These are phyloP conservation scores for Oryzias dopingdopingensis DNA, from an alignment of 2,797 vertebrate genomes.

Conservation along the genomic window DNA sequence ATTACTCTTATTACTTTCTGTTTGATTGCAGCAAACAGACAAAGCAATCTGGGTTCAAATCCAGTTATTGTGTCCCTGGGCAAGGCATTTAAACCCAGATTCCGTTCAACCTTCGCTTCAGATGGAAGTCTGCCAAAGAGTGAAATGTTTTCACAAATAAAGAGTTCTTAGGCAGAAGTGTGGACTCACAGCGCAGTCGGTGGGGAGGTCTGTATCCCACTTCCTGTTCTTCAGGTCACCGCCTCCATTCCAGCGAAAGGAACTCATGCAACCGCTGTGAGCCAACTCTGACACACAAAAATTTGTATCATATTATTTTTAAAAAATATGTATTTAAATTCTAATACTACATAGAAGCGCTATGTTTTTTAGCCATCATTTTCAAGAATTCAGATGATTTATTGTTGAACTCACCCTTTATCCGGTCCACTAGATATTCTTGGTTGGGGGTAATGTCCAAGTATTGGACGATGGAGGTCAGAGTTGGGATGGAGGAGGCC, in stretches of 20 bases:
- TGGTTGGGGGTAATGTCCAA: conserved; percentile 93
- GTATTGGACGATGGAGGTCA: conserved; percentile 92
- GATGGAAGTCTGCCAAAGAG: too few relatives aligned
- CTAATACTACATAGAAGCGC: too few relatives aligned
- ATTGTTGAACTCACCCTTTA: conserved; percentile 80
- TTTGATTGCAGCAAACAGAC: too few relatives aligned
- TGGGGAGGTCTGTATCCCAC: conserved; percentile 96
- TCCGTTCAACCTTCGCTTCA: too few relatives aligned
- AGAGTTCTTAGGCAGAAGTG: neutral
- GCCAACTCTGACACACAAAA: conserved; percentile 82
- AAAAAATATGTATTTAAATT: too few relatives aligned
- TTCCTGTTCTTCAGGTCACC: conserved; percentile 92
- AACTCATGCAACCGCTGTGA: conserved; percentile 98
- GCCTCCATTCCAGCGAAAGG: conserved; percentile 93
- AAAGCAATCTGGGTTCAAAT: too few relatives aligned
- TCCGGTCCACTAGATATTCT: conserved; percentile 91
- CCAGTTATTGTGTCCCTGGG: too few relatives aligned
- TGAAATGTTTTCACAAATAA: too few relatives aligned
- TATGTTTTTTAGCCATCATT: too few relatives aligned
- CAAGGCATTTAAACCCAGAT: too few relatives aligned
- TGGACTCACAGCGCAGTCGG: conserved; percentile 88
- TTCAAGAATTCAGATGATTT: neutral
- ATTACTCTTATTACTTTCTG: too few relatives aligned
- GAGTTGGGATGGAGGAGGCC: conserved; percentile 87
- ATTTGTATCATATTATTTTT: too few relatives aligned